These are phyloP conservation scores for Xenopus petersii DNA, from an alignment of 2,797 vertebrate genomes.

Conservation along the genomic window DNA sequence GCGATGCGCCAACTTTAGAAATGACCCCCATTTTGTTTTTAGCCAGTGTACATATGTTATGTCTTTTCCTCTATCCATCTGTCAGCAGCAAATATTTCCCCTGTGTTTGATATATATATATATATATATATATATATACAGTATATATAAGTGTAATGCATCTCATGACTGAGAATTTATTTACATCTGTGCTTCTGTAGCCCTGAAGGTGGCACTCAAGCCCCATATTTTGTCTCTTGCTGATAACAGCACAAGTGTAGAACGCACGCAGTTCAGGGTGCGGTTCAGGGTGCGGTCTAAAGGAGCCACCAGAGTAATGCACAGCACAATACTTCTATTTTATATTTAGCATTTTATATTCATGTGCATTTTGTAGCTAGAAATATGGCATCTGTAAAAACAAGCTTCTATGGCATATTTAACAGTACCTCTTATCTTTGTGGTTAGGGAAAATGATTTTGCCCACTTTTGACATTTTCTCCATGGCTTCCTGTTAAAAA, in stretches of 20 bases:
- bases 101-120: too few species aligned
- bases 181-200: neutral
- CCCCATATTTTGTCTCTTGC: neutral
- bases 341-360: neutral
- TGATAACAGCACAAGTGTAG: neutral
- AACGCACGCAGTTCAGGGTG: too few species aligned
- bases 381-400: neutral
- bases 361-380: neutral
- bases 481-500: slow-evolving; percentile 84
- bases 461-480: slow-evolving; percentile 85
- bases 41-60: too few species aligned
- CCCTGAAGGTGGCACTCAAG: slow-evolving; percentile 13
- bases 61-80: too few species aligned
- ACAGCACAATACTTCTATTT: neutral
- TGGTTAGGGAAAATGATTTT: slow-evolving; percentile 75
- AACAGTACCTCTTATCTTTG: slow-evolving; percentile 75
- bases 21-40: too few species aligned
- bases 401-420: neutral
- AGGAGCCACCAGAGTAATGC: neutral
- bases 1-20: too few species aligned
- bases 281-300: neutral
- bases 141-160: too few species aligned
- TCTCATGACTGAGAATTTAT: too few species aligned
- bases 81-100: too few species aligned
- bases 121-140: too few species aligned